These are phyloP conservation scores for Nephrotoma flavescens DNA, from an alignment of 2,888 invertebrate genomes.

Conservation along the genomic window DNA sequence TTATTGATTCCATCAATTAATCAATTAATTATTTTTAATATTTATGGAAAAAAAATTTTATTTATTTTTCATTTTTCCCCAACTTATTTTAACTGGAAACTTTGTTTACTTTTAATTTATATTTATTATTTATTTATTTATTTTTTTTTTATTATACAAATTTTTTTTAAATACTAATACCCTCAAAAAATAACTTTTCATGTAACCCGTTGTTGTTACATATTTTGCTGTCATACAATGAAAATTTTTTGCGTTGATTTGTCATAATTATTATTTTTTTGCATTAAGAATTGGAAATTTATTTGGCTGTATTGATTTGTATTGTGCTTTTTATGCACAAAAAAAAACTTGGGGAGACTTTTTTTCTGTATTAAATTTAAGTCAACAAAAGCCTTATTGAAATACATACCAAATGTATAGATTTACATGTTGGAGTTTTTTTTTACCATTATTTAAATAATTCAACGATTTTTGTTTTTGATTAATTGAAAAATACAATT, in stretches of 20 bases:
- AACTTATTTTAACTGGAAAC: background rate
- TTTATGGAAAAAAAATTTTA: background rate
- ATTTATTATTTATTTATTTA: background rate
- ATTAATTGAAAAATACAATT: background rate
- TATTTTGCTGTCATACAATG: background rate
- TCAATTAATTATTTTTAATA: background rate
- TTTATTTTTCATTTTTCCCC: background rate
- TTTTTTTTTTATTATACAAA: background rate
- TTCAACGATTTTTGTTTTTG: background rate
- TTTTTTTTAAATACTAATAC: background rate
- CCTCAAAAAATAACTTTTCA: background rate
- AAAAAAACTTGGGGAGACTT: background rate
- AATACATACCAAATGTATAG: background rate
- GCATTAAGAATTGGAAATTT: background rate
- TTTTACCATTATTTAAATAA: background rate
- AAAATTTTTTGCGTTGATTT: background rate
- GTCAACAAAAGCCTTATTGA: background rate
- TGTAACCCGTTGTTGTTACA: background rate
- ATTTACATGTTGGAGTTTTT: background rate
- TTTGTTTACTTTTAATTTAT: background rate
- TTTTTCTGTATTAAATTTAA: background rate
- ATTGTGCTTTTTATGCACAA: background rate
- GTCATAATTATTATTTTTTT: background rate
- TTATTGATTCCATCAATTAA: background rate
- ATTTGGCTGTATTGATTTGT: background rate